Conservation (phyloP, 2,113 vertebrate genomes). For the Rhynchopsitta pachyrhyncha region DNA sequence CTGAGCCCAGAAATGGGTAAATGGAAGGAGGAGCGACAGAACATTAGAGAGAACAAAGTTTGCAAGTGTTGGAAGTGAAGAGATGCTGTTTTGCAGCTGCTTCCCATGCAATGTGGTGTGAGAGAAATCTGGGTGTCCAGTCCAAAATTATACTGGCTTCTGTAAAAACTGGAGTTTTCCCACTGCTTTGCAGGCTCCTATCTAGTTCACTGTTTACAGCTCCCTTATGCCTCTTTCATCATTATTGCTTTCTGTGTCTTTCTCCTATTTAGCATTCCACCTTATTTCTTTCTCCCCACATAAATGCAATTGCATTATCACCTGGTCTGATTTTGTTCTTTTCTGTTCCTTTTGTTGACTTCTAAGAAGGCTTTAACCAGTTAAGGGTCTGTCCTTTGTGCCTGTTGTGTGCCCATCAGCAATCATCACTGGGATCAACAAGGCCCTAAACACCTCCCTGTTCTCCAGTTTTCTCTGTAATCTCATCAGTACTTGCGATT, state of each 20-base stretch:
- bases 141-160: neutral
- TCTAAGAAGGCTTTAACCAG: neutral
- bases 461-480: neutral
- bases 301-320: neutral
- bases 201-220: neutral
- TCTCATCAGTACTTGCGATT: neutral
- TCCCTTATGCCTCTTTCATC: neutral
- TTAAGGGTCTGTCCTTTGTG: neutral
- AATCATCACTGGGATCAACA: neutral
- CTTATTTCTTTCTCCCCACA: neutral
- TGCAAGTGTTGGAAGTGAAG: neutral
- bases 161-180: neutral
- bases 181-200: neutral
- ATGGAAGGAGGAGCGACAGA: neutral
- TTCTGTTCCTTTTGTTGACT: neutral
- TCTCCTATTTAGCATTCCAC: neutral
- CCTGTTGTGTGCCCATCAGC: neutral
- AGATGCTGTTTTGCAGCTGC: neutral
- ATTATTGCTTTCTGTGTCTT: neutral
- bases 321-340: neutral
- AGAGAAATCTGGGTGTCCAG: neutral
- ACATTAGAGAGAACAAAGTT: neutral
- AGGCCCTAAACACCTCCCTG: accelerated
- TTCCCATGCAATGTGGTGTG: neutral
- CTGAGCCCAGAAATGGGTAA: neutral